Evolutionary conservation across 2,888 invertebrate genomes (phyloP), one percentile per base, ranked within the genome.

Genomic region (Acronicta psi): DNA sequence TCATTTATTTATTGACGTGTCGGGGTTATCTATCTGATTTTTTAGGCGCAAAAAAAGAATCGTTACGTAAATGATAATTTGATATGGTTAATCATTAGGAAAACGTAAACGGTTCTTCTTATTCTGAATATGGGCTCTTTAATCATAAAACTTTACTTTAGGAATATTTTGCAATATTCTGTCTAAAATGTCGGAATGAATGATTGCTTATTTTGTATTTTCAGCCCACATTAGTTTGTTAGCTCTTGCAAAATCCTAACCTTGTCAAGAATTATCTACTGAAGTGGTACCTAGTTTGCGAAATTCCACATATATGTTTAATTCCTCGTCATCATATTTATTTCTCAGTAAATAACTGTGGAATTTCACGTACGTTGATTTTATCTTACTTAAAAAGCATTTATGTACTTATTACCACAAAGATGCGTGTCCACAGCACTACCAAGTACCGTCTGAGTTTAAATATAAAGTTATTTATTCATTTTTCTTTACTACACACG

Each of bases 11-110:
- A 17, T 10, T 14, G 8, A 52, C 25, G 43, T 45, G 50, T 55
- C 64, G 66, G 75, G 76, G 75, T 71, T 72, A 71, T 73, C 69
- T 20, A n/a, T n/a, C n/a, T 44, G 29, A 47, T 41, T 50, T 52
- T 50, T 52, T 46, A n/a, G 31, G 37, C 51, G 49, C 44, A 16
- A 40, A 2, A 20, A 20, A 20, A 20, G 5, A 51, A 51, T 43
- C 13, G 9, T 23, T 31, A 43, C 18, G 14, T 31, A 42, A 59
- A 57, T 47, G 0, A 36, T 51, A 0, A 37, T 43, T 46, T 34
- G 18, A 2, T 10, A 18, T 37, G 38, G 7, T 20, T 4, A 9
- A 7, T 25, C 25, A 25, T 1, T 25, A 25, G 25, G 9, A 25
- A 25, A 25, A 9, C 9, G n/a, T n/a, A n/a, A n/a, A n/a, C n/a